These are phyloP conservation scores for Linnaemya vulpina DNA, from an alignment of 2,888 invertebrate species.

Conservation along the genomic window DNA sequence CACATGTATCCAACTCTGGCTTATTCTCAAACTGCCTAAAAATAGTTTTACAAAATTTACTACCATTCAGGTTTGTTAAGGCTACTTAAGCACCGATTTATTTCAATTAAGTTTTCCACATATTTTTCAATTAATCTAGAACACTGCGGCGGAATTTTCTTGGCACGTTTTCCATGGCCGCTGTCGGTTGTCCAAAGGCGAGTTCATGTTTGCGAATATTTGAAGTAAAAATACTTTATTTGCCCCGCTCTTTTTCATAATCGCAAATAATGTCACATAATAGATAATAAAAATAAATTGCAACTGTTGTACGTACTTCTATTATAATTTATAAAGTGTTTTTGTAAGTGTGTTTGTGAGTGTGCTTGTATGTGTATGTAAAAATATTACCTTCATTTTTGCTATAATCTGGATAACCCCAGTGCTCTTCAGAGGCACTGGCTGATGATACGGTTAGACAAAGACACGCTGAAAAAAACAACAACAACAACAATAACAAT, in stretches of 20 bases:
- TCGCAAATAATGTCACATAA: constrained; percentile 6
- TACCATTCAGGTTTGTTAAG: neutral
- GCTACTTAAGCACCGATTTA: neutral
- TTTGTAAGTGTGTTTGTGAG: too few relatives aligned
- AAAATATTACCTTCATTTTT: constrained; percentile 77
- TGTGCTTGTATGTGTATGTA: too few relatives aligned
- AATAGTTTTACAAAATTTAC: neutral
- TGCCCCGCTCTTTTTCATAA: constrained; percentile 33
- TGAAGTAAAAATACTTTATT: constrained; percentile 25
- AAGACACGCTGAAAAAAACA: constrained; percentile 74
- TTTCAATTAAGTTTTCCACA: constrained; percentile 20
- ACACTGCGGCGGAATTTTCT: constrained; percentile 43
- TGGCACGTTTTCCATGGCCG: constrained; percentile 7
- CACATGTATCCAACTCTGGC: too few relatives aligned
- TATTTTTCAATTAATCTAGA: constrained; percentile 41
- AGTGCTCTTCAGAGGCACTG: constrained; percentile 73
- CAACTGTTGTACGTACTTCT: neutral
- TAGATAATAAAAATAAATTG: constrained; percentile 21
- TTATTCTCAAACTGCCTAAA: too few relatives aligned
- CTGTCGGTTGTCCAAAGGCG: neutral
- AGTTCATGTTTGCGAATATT: neutral
- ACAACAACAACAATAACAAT: constrained; percentile 50
- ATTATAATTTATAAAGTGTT: too few relatives aligned
- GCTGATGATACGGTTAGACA: constrained; percentile 72
- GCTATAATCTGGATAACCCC: constrained; percentile 81